Percentiles rank a stretch among this genome's conserved stretches.
Evolutionary conservation across 2,888 invertebrate genomes (phyloP).

Genomic region (Spisula solida): DNA sequence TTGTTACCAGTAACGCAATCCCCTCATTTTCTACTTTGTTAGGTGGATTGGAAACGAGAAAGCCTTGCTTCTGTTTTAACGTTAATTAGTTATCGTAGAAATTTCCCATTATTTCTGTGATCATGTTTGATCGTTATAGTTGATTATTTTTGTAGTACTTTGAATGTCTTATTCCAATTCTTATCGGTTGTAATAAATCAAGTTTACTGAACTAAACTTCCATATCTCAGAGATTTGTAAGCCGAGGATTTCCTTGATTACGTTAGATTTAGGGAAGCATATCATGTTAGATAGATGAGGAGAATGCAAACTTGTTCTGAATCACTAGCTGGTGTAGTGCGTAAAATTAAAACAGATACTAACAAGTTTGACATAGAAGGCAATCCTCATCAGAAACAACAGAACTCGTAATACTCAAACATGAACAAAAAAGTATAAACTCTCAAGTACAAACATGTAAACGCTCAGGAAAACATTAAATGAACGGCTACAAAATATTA

Average conservation of each 20-base stretch:
- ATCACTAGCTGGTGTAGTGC: not conserved
- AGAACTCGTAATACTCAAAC: no score
- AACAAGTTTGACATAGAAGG: no score
- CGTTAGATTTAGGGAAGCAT: not conserved
- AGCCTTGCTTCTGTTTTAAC: not conserved
- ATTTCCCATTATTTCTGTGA: constrained; percentile 10
- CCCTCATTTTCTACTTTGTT: constrained; percentile 21
- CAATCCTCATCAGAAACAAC: no score
- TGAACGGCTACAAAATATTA: no score
- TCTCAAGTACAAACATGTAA: no score
- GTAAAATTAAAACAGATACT: no score
- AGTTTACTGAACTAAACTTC: constrained; percentile 5
- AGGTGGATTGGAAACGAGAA: not conserved
- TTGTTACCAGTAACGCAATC: constrained; percentile 21
- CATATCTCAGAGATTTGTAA: not conserved
- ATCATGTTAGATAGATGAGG: not conserved
- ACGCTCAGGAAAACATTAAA: no score
- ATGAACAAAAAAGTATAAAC: no score
- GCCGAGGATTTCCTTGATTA: not conserved
- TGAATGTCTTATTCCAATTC: not conserved
- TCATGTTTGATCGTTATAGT: constrained; percentile 13
- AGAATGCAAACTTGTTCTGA: not conserved
- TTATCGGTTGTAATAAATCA: constrained; percentile 9
- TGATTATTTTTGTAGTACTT: constrained; percentile 8
- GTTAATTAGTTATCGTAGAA: constrained; percentile 6